Evolutionary conservation across 2,888 invertebrate genomes (phyloP), one percentile per base, ranked within the genome.

Genomic region (Apocheima hispidaria): DNA sequence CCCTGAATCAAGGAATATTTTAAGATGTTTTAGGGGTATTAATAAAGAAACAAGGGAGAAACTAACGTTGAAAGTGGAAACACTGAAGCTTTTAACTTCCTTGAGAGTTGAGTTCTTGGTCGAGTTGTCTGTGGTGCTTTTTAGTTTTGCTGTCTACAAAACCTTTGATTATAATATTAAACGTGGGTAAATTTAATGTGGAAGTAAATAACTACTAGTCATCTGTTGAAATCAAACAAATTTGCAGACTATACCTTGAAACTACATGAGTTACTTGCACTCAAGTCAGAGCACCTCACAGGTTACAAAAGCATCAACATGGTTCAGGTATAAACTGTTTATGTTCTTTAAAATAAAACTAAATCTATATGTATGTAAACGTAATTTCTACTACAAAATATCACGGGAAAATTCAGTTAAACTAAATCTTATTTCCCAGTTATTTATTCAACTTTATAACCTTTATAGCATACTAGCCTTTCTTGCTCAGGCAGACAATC

Each of bases 321-420:
- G 90, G 90, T 90, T 74, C 90, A 90, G 88, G 90, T 90, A 78
- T 61, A 71, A 70, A 66, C 72, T 72, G 2, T 20, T 40, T 20
- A 3, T 20, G 1, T 40, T 12, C 12, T 20, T 20, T 20, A 2
- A 2, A 16, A 16, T 20, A 20, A 20, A 40, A 40, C 40, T 40
- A 36, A 2, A 20, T 20, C 2, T 20, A 9, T 16, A 20, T 0
- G 6, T 41, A 12, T 41, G 5, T 1, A 20, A 5, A 5, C 21
- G 2, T 1, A n/a, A 40, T 40, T 23, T 21, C 4, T 40, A 16
- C 10, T 20, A 40, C 12, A 40, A 20, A 1, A 4, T 12, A 6
- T 3, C 6, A n/a, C 14, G 2, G 10, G 14, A 35, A 35, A 35
- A 35, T 5, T 35, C 5, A 35, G 4, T 4, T 35, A 14, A 1